These are phyloP conservation scores for Campaea margaritaria DNA, from an alignment of 2,888 invertebrate genomes.

Conservation along the genomic window DNA sequence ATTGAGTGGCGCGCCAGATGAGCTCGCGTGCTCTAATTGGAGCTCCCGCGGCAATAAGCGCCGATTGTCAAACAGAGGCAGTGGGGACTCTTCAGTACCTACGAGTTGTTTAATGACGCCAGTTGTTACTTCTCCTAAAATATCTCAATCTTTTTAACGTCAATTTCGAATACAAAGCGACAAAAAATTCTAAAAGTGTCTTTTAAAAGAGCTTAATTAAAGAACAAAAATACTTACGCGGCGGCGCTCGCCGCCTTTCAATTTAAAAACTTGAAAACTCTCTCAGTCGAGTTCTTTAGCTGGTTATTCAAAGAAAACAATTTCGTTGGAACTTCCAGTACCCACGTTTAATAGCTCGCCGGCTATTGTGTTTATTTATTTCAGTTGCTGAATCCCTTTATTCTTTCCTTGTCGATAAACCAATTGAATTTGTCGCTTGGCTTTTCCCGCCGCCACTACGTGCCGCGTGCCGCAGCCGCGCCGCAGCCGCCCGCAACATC, in stretches of 20 bases:
- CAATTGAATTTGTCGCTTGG: not conserved
- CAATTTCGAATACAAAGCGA: not conserved
- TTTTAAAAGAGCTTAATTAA: slow-evolving; percentile 24
- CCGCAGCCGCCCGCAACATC: too few species aligned
- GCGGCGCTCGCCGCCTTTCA: slow-evolving; percentile 5
- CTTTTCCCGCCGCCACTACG: too few species aligned
- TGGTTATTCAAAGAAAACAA: not conserved
- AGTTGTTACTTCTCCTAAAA: slow-evolving; percentile 9
- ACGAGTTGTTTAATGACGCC: slow-evolving; percentile 3
- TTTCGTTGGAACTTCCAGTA: not conserved
- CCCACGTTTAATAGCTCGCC: not conserved
- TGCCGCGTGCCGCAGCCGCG: too few species aligned
- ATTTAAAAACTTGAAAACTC: slow-evolving; percentile 13
- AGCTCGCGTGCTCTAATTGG: not conserved
- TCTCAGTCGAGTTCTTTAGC: slow-evolving; percentile 3
- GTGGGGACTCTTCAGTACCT: not conserved
- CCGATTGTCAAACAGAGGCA: not conserved
- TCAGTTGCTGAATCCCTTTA: not conserved
- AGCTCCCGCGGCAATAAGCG: not conserved
- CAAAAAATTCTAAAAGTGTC: slow-evolving; percentile 6
- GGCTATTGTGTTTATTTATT: slow-evolving; percentile 8
- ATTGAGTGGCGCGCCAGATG: not conserved
- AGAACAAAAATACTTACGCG: slow-evolving; percentile 12
- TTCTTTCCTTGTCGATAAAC: not conserved
- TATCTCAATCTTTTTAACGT: not conserved